A percentile compares a stretch with the other conserved stretches of the same genome.
phyloP scores from a whole-genome alignment of 2,888 invertebrate genomes.

The Barypeithes pellucidus region DNA sequence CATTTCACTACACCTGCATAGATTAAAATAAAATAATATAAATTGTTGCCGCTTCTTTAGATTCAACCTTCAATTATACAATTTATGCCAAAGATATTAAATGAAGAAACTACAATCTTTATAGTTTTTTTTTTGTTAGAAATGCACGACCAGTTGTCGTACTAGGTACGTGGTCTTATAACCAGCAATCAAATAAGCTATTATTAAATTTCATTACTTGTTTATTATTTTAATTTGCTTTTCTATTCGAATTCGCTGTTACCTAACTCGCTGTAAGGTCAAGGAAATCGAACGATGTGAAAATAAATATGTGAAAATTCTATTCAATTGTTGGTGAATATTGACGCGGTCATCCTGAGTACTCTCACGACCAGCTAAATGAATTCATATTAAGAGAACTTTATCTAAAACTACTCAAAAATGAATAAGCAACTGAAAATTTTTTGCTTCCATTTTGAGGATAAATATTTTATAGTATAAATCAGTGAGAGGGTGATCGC shows the following conservation, averaged over 20 bases:
- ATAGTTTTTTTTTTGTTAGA: conserved; percentile 16
- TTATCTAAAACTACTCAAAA: no score
- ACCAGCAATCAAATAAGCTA: neutral
- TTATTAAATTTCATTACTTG: conserved; percentile 10
- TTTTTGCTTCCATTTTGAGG: no score
- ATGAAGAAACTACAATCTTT: neutral
- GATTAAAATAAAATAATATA: neutral
- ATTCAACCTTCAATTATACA: conserved; percentile 1
- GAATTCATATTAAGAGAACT: no score
- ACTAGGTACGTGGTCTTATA: conserved; percentile 17
- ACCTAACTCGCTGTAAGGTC: neutral
- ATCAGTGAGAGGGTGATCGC: no score
- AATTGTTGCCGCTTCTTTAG: neutral
- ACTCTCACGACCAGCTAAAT: no score
- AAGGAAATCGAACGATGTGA: neutral
- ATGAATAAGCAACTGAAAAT: no score
- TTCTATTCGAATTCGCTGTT: neutral
- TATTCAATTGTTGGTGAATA: no score
- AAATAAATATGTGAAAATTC: neutral
- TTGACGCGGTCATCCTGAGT: no score
- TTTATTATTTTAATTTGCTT: conserved; percentile 13
- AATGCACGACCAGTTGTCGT: conserved; percentile 1
- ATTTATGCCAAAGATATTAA: neutral
- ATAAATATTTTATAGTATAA: no score
- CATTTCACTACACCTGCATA: no score